A percentile compares a stretch with the other conserved stretches of the same genome.
Conservation (phyloP, 2,113 vertebrate species). For the Atlantisia rogersi region DNA sequence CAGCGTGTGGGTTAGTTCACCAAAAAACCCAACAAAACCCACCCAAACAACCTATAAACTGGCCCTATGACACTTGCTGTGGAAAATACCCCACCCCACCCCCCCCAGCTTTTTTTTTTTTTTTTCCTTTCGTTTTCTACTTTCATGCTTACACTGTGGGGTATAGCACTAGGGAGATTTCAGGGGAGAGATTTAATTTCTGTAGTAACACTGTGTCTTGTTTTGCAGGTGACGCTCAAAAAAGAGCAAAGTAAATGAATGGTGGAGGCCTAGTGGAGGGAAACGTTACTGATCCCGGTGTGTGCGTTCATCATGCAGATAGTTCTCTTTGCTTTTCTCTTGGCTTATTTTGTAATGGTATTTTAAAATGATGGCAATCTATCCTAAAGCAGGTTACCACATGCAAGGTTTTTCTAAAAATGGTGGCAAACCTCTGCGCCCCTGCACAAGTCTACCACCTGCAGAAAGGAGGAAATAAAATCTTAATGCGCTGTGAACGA, state of each 20-base stretch:
- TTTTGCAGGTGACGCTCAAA: neutral
- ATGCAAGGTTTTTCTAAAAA: neutral
- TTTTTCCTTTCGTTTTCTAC: neutral
- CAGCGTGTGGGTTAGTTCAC: neutral
- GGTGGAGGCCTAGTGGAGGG: neutral
- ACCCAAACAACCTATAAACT: neutral
- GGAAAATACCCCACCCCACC: neutral
- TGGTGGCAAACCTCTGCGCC: rapidly evolving
- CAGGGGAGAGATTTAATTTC: neutral
- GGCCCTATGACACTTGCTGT: neutral
- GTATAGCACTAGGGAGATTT: neutral
- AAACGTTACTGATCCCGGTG: neutral
- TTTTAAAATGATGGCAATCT: neutral
- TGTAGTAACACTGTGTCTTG: neutral
- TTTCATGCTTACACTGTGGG: neutral
- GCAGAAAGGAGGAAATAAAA: neutral
- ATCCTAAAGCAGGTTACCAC: neutral
- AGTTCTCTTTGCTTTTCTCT: neutral
- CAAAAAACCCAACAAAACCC: no score
- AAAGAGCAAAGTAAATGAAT: neutral
- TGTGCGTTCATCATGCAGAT: neutral
- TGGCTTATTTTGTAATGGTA: neutral
- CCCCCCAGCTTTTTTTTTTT: no score
- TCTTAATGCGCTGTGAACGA: neutral
- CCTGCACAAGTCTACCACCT: no score